Evolutionary conservation across 2,888 invertebrate genomes (phyloP).

Genomic region (Drosophila vallismaia): DNA sequence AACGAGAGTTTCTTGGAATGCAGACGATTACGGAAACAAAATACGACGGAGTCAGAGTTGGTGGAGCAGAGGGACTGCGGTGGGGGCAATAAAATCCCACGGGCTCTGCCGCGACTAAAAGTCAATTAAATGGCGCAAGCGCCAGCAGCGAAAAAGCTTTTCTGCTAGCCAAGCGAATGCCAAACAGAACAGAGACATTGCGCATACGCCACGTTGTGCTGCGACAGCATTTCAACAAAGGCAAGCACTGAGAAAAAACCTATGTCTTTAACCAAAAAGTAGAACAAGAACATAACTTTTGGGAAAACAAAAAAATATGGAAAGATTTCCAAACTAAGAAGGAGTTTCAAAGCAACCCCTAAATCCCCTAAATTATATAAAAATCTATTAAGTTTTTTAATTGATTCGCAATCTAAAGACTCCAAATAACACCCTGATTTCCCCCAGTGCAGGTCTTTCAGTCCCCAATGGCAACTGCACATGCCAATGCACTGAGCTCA

Average conservation of each 20-base stretch:
- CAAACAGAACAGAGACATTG: slow-evolving; percentile 47
- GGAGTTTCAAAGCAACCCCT: too few species aligned
- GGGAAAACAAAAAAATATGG: neutral
- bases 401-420: neutral
- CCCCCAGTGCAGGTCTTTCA: neutral
- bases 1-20: slow-evolving; percentile 34
- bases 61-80: neutral
- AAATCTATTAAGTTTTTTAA: too few species aligned
- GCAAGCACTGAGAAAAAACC: slow-evolving; percentile 20
- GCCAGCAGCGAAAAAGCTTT: slow-evolving; percentile 53
- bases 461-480: slow-evolving; percentile 64
- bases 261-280: neutral
- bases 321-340: too few species aligned
- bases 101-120: slow-evolving; percentile 33
- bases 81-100: slow-evolving; percentile 49
- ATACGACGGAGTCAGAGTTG: neutral
- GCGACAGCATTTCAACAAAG: slow-evolving; percentile 52
- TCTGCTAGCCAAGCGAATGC: slow-evolving; percentile 44
- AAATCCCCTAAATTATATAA: too few species aligned
- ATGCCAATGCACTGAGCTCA: slow-evolving; percentile 79
- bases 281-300: neutral
- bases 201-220: slow-evolving; percentile 77
- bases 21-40: slow-evolving; percentile 21
- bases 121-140: slow-evolving; percentile 70
- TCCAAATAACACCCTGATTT: neutral